A percentile compares a stretch with the other conserved stretches of the same genome.
Evolutionary conservation across 2,888 invertebrate species (phyloP).

Genomic region (Zaprionus lineosus): DNA sequence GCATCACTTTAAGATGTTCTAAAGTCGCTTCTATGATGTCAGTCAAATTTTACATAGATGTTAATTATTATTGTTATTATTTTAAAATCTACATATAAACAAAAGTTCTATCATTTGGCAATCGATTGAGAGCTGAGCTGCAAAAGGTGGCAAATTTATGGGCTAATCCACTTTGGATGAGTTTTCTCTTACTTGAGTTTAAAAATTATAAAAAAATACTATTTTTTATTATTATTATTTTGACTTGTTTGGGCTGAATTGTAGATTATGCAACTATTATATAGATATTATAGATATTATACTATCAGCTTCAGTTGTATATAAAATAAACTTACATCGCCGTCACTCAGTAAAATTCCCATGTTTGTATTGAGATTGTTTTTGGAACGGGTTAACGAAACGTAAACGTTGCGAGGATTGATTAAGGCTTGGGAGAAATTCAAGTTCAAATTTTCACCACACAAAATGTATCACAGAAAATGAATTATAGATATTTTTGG

Average conservation of each 20-base stretch:
- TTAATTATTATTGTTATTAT: no score
- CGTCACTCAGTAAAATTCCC: slow-evolving; percentile 80
- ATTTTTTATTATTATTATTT: no score
- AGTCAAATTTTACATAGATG: not conserved
- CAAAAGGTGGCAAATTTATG: no score
- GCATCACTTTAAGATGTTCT: slow-evolving; percentile 21
- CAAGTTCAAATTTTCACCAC: slow-evolving; percentile 31
- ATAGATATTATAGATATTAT: no score
- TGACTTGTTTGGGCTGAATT: not conserved
- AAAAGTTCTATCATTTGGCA: no score
- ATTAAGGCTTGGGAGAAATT: slow-evolving; percentile 42
- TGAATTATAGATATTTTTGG: slow-evolving; percentile 41
- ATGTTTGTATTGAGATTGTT: slow-evolving; percentile 58
- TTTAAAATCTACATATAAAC: no score
- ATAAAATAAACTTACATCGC: slow-evolving; percentile 75
- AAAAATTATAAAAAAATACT: no score
- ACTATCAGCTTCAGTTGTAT: no score
- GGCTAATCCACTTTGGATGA: no score
- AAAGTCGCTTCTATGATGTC: slow-evolving; percentile 6
- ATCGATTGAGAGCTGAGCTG: no score
- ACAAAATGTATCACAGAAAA: slow-evolving; percentile 35
- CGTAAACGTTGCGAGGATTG: slow-evolving; percentile 28
- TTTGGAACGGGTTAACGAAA: no score
- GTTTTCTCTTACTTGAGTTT: no score
- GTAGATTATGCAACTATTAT: slow-evolving; percentile 12